Base-by-base conservation (phyloP, 2,888 invertebrate species). In the Germaria angustata region DNA sequence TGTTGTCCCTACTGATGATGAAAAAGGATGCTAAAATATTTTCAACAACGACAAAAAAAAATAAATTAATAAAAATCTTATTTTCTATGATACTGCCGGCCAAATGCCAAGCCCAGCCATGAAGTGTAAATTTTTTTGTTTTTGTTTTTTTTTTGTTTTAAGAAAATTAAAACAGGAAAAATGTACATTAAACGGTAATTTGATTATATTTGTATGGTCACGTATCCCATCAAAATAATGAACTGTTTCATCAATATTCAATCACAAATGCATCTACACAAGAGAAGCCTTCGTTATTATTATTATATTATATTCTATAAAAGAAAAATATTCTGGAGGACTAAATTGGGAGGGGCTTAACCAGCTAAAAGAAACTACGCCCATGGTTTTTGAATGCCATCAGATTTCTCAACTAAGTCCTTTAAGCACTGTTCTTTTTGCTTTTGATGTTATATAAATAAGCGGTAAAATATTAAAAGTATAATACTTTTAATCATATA, bases 91-190 rank as follows among this genome's bases (percentile, higher is more conserved):
- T 80, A 84, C 49, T 81, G 83, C 81, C 83, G 71, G 75, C 80
- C 81, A 85, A 85, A 84, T 84, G 84, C 85, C 84, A 84, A 85
- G 84, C 84, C 85, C 84, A 80, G 84, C 80, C 82, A 76, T 84
- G 85, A 84, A 82, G 84, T 84, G 84, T 82, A 77, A 79, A 80
- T 83, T 85, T 84, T n/a, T 80, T 65, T 41, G 15, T 44, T 59
- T 72, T 65, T n/a, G n/a, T n/a, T 7, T 63, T 59, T 32, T 46
- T 79, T 84, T 84, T 76, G 84, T 84, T 84, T 84, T 41, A 81
- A 68, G 65, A 49, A 75, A 82, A 80, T 75, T 55, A 79, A 80
- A 78, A 65, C 63, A 72, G 53, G 76, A 79, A 61, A 72, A 81
- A 77, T 65, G 28, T 61, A 68, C 53, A 68, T 73, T 79, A 65